Conservation (phyloP, 2,113 vertebrate species). For the Mustela lutreola region DNA sequence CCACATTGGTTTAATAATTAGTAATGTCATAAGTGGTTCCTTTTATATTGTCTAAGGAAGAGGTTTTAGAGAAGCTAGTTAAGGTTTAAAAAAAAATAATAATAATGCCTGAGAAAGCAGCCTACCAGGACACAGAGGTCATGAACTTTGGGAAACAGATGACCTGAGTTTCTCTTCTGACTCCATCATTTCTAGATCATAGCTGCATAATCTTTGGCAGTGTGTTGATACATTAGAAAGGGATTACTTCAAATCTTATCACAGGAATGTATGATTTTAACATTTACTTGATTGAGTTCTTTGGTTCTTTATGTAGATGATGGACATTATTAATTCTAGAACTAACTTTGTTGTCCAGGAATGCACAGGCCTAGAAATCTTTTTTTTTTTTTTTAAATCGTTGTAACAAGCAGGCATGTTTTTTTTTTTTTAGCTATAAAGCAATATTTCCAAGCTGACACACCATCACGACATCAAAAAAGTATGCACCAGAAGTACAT, state of each 20-base stretch:
- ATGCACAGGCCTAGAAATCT: not conserved
- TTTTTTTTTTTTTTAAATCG: not conserved
- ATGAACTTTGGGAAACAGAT: not conserved
- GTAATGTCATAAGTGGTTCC: not conserved
- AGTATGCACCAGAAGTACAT: not conserved
- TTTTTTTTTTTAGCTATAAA: not conserved
- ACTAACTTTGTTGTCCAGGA: not conserved
- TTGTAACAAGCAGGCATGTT: not conserved
- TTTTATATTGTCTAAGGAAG: conserved; percentile 32
- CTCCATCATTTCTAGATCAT: not conserved
- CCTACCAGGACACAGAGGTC: not conserved
- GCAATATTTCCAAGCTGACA: not conserved
- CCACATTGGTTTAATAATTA: not conserved
- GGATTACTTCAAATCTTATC: not conserved
- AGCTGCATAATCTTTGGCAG: not conserved
- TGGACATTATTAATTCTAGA: not conserved
- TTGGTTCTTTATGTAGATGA: not conserved
- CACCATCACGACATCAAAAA: not conserved
- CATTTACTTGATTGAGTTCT: not conserved
- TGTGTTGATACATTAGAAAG: not conserved
- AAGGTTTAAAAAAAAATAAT: not conserved
- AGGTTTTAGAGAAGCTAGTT: not conserved
- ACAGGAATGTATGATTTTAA: not conserved
- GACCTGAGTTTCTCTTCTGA: not conserved
- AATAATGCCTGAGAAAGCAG: not conserved